Base-by-base conservation (phyloP, 2,797 vertebrate genomes). In the Agapornis canus region DNA sequence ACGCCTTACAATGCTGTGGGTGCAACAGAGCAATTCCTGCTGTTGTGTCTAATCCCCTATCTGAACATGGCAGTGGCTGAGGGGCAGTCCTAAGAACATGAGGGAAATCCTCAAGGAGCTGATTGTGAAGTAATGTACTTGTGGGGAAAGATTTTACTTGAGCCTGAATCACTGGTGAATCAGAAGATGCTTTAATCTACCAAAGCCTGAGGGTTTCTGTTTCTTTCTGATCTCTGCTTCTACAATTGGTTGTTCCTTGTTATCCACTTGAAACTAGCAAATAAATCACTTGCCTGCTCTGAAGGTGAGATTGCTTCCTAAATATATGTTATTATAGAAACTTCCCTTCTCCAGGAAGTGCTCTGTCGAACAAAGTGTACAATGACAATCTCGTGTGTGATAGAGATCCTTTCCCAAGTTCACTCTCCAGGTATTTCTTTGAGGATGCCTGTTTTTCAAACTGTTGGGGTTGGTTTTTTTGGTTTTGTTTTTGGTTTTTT, bases 261-360 rank as follows among this genome's bases (percentile, higher is more conserved):
- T 72, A 76, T 0, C 11, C 43, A 2, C 71, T 70, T 75, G 40
- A 83, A 97, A 51, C 7, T 42, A 64, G 31, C 8, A 59, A 10
- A 76, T 54, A 48, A 81, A 84, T 60, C 1, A 2, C 26, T 80
- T 63, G 21, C 23, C 31, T 80, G 42, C 23, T 90, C 32, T 73
- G 52, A 69, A 93, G 42, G 10, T 70, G 64, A 57, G 42, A 19
- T 72, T 82, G 10, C 6, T 88, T 57, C 57, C 54, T 73, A 63
- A 94, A 69, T 77, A 66, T 42, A 22, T 69, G 19, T 75, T 91
- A 19, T 39, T 71, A 42, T 65, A 88, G 63, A 51, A 69, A 69
- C 4, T 43, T 78, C 42, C 22, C 9, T 82, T 82, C 11, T 61
- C 39, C 35, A n/a, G 11, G 13, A 82, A 64, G 16, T 20, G 16